Conservation (phyloP, 2,888 invertebrate species). For the Ecliptopera silaceata region DNA sequence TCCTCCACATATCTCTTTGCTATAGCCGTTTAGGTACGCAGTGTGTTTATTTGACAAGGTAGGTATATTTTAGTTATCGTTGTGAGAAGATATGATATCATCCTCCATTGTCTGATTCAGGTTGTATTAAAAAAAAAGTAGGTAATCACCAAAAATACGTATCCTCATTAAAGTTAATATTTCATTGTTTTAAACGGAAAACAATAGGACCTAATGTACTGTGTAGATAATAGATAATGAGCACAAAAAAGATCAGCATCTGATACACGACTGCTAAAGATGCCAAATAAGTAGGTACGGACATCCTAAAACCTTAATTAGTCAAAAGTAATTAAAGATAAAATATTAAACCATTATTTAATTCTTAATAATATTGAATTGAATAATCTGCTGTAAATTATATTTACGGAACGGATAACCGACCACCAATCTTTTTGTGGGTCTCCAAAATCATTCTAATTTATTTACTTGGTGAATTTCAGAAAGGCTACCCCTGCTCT, state of each 20-base stretch:
- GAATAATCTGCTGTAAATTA: too few relatives aligned
- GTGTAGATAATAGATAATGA: neutral
- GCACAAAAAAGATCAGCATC: neutral
- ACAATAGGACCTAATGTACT: slow-evolving; percentile 10
- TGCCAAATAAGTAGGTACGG: too few relatives aligned
- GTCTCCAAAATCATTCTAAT: neutral
- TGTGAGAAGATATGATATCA: slow-evolving; percentile 3
- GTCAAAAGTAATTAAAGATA: too few relatives aligned
- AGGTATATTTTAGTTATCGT: neutral
- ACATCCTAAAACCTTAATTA: too few relatives aligned
- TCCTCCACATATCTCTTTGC: too few relatives aligned
- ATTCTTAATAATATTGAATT: too few relatives aligned
- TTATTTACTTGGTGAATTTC: slow-evolving; percentile 35
- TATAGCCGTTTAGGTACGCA: neutral
- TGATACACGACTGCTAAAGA: neutral
- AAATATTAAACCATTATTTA: too few relatives aligned
- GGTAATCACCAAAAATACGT: neutral
- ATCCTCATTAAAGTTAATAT: slow-evolving; percentile 17
- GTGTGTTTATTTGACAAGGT: neutral
- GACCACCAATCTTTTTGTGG: too few relatives aligned
- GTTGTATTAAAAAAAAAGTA: neutral
- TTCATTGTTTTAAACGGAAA: slow-evolving; percentile 21
- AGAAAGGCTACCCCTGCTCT: slow-evolving; percentile 90
- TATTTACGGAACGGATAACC: too few relatives aligned
- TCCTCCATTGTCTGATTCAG: slow-evolving; percentile 3